Evolutionary conservation across 1,140 invertebrate species (phyloP).

Genomic region (Drosophila tristis): DNA sequence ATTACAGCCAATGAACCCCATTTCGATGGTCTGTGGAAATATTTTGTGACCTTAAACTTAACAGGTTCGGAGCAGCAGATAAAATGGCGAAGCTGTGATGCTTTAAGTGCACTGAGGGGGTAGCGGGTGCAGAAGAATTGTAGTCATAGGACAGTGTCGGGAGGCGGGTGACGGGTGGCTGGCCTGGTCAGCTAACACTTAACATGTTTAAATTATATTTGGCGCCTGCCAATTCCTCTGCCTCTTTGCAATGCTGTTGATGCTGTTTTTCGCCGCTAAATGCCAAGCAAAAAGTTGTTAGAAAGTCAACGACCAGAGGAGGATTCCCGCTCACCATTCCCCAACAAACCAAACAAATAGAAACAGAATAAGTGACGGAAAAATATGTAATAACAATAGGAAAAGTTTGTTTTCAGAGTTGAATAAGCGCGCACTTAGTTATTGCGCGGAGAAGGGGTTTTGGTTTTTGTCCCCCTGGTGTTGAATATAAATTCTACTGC

Average conservation of each 20-base stretch:
- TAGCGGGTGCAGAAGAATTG: slow-evolving; percentile 59
- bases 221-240: slow-evolving; percentile 42
- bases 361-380: slow-evolving; percentile 33
- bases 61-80: slow-evolving; percentile 9
- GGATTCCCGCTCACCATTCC: slow-evolving; percentile 21
- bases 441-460: slow-evolving; percentile 51
- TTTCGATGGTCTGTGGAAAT: slow-evolving; percentile 17
- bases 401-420: slow-evolving; percentile 78
- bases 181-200: slow-evolving; percentile 66
- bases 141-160: slow-evolving; percentile 72
- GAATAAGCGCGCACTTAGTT: slow-evolving; percentile 73
- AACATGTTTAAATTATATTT: slow-evolving; percentile 74
- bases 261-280: slow-evolving; percentile 65
- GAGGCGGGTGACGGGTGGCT: not conserved
- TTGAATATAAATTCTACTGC: slow-evolving; percentile 47
- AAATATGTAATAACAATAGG: slow-evolving; percentile 76
- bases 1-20: slow-evolving; percentile 51
- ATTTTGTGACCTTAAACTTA: slow-evolving; percentile 20
- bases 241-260: slow-evolving; percentile 8
- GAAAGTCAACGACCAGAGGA: slow-evolving; percentile 75
- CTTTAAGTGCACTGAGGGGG: slow-evolving; percentile 37
- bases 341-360: slow-evolving; percentile 16
- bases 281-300: slow-evolving; percentile 74
- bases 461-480: slow-evolving; percentile 22
- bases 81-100: slow-evolving; percentile 7